phyloP scores from a whole-genome alignment of 2,113 vertebrate species.

The Theristicus caerulescens region DNA sequence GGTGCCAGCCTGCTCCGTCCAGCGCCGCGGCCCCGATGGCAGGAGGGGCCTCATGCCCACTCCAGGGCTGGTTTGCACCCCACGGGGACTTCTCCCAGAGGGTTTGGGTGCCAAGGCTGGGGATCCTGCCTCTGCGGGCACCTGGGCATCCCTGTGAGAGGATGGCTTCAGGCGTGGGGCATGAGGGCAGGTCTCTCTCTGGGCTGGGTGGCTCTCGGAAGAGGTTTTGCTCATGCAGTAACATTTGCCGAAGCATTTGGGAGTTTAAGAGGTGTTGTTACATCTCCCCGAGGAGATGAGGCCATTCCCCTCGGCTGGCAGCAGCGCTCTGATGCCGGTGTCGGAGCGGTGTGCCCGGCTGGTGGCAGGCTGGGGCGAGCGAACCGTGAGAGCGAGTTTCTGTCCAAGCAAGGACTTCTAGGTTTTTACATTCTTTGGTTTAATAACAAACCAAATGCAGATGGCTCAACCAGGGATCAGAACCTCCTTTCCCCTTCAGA shows the following conservation, averaged over 20 bases:
- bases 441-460: conserved; percentile 5
- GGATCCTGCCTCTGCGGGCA: background rate
- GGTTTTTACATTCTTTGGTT: conserved; percentile 34
- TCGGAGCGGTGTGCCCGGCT: fast-evolving
- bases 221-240: background rate
- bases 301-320: background rate
- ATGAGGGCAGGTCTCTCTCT: background rate
- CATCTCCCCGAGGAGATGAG: fast-evolving
- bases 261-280: fast-evolving
- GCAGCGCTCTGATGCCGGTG: fast-evolving
- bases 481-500: background rate
- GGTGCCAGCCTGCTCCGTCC: background rate
- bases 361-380: background rate
- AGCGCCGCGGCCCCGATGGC: background rate
- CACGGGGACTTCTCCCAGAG: fast-evolving
- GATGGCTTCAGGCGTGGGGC: fast-evolving
- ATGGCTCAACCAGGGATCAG: background rate
- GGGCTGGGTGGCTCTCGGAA: background rate
- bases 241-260: fast-evolving
- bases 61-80: background rate
- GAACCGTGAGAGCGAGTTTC: background rate
- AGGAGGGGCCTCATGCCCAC: background rate
- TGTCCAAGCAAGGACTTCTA: background rate
- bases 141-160: background rate
- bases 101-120: background rate